phyloP scores from a whole-genome alignment of 92 coral and sea anemone genomes.

The Heliopora coerulea region DNA sequence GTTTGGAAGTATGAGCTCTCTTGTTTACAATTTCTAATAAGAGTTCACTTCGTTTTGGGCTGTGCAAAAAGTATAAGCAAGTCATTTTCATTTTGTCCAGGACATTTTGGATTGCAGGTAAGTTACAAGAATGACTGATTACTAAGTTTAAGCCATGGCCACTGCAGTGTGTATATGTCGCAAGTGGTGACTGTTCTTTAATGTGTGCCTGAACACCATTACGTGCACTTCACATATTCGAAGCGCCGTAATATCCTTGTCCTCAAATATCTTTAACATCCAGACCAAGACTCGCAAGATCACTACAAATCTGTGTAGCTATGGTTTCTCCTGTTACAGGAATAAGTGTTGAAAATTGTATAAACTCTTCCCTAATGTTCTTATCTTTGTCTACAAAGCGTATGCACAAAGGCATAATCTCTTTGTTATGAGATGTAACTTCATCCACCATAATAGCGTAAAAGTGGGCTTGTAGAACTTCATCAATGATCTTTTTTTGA shows the following conservation, averaged over 20 bases:
- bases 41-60: slow-evolving; percentile 24
- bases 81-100: slow-evolving; percentile 10
- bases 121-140: background rate
- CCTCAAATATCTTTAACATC: slow-evolving; percentile 21
- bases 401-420: slow-evolving; percentile 35
- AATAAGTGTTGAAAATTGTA: slow-evolving; percentile 8
- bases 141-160: background rate
- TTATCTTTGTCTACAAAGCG: slow-evolving; percentile 34
- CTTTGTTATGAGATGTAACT: slow-evolving; percentile 47
- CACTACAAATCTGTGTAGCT: background rate
- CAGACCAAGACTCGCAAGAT: background rate
- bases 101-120: slow-evolving; percentile 1
- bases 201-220: background rate
- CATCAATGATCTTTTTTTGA: slow-evolving; percentile 38
- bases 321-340: slow-evolving; percentile 17
- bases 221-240: slow-evolving; percentile 2
- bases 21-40: background rate
- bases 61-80: slow-evolving; percentile 2
- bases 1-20: too few species aligned
- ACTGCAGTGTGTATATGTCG: slow-evolving; percentile 3
- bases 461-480: slow-evolving; percentile 34
- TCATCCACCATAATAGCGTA: slow-evolving; percentile 44
- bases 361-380: slow-evolving; percentile 26
- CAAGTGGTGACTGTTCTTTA: background rate
- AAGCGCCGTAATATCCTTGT: slow-evolving; percentile 12